A percentile compares a stretch with the other conserved stretches of the same genome.
phyloP scores from a whole-genome alignment of 2,113 vertebrate genomes.

The Dicerorhinus sumatrensis region DNA sequence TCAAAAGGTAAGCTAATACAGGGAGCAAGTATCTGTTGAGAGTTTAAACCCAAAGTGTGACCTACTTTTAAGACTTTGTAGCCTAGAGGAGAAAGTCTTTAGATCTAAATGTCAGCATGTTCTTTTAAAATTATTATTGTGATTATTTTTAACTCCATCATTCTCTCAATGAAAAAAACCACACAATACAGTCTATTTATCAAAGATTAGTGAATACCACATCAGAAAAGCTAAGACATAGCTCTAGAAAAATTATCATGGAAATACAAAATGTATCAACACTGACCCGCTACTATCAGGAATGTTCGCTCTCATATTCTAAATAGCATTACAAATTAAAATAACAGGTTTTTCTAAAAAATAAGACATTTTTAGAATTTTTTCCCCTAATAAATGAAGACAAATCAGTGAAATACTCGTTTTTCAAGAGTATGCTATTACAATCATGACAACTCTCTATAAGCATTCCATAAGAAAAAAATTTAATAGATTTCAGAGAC shows the following conservation, averaged over 20 bases:
- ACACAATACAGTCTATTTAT: constrained; percentile 79
- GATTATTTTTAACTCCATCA: constrained; percentile 83
- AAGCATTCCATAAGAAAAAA: neutral
- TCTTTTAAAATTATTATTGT: constrained; percentile 79
- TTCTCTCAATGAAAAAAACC: constrained; percentile 68
- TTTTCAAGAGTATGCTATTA: constrained; percentile 46
- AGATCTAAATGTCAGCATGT: constrained; percentile 83
- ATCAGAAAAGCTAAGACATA: constrained; percentile 64
- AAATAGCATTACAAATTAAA: constrained; percentile 37
- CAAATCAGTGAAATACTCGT: neutral
- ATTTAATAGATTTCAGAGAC: constrained; percentile 20
- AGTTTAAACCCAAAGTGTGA: constrained; percentile 71
- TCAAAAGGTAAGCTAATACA: constrained; percentile 76
- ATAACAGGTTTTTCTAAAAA: neutral
- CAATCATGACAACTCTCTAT: neutral
- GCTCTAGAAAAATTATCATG: constrained; percentile 49
- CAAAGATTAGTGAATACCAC: constrained; percentile 52
- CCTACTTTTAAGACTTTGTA: constrained; percentile 75
- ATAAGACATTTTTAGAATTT: neutral
- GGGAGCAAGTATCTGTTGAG: constrained; percentile 71
- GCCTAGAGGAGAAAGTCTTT: constrained; percentile 77
- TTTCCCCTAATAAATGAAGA: constrained; percentile 17
- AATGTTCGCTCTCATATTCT: constrained; percentile 35
- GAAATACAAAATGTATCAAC: constrained; percentile 60
- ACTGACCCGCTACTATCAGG: neutral